Conservation (phyloP, 2,113 vertebrate species). For the Genyomyrus donnyi region DNA sequence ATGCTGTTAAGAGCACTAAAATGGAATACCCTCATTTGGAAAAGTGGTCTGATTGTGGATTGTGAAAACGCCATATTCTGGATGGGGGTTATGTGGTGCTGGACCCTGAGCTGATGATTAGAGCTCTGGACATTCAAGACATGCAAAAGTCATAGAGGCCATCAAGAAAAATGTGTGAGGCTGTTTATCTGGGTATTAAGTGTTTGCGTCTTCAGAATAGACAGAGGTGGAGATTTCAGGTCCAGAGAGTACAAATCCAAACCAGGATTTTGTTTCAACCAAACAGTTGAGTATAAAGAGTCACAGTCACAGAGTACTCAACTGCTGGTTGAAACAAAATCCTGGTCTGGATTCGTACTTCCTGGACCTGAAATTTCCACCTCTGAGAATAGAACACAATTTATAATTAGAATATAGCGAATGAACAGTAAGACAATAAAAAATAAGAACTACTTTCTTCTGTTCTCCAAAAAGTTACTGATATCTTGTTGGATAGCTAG, state of each 20-base stretch:
- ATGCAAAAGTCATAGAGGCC: not conserved
- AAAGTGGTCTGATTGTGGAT: not conserved
- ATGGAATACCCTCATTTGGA: not conserved
- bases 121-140: not conserved
- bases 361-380: too few relatives aligned
- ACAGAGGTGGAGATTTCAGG: too few relatives aligned
- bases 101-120: not conserved
- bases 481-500: not conserved
- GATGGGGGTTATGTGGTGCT: not conserved
- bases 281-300: too few relatives aligned
- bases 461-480: not conserved
- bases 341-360: too few relatives aligned
- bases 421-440: not conserved
- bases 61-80: not conserved
- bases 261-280: too few relatives aligned
- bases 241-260: too few relatives aligned
- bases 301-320: too few relatives aligned
- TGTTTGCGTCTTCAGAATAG: not conserved
- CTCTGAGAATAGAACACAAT: not conserved
- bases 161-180: not conserved
- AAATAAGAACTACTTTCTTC: not conserved
- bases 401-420: not conserved
- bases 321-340: too few relatives aligned
- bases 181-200: not conserved
- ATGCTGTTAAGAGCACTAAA: not conserved